Evolutionary conservation across 2,113 vertebrate genomes (phyloP), one percentile per base, ranked within the genome.

Genomic region (Dendrocopos noguchii): DNA sequence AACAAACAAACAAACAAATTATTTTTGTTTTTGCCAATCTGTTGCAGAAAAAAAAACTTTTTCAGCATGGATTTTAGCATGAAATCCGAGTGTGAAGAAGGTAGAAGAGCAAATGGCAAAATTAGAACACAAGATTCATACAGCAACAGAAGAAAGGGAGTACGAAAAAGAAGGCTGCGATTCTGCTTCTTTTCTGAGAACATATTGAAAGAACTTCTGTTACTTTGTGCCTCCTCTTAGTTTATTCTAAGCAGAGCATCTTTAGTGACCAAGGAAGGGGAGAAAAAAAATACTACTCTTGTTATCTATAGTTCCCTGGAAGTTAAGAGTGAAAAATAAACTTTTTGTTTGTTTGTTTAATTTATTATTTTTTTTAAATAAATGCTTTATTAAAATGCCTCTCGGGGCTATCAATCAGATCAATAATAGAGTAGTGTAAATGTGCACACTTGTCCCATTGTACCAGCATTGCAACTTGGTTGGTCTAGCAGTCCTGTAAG

Each of bases 361-460:
- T 36, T 36, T 36, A 36, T 9, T 33, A 22, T 44, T 46, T 50
- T 44, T n/a, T 44, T 18, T 64, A 50, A 50, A 50, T 65, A 60
- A 87, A 33, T 42, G 9, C 1, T 78, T 74, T 83, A 39, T 27
- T 3, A 56, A 85, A 88, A 57, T 10, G 70, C 25, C 3, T 50
- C 9, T 77, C 52, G 47, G 25, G 87, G 60, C 5, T 61, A 25
- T 46, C 13, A 7, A 25, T 56, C 28, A 74, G 24, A 27, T 87
- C 33, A 61, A 16, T 42, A 67, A 42, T 31, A 13, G 1, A 31
- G 7, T 15, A 25, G 6, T 73, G n/a, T 55, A 44, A 36, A 73
- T 17, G 4, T 56, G 15, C 11, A 36, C 6, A 46, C 8, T 15
- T 0, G 0, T 55, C 11, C 25, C n/a, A 27, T 6, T 66, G 27